These are phyloP conservation scores for Drosophila subquinaria DNA, from an alignment of 2,888 invertebrate genomes.

Conservation along the genomic window DNA sequence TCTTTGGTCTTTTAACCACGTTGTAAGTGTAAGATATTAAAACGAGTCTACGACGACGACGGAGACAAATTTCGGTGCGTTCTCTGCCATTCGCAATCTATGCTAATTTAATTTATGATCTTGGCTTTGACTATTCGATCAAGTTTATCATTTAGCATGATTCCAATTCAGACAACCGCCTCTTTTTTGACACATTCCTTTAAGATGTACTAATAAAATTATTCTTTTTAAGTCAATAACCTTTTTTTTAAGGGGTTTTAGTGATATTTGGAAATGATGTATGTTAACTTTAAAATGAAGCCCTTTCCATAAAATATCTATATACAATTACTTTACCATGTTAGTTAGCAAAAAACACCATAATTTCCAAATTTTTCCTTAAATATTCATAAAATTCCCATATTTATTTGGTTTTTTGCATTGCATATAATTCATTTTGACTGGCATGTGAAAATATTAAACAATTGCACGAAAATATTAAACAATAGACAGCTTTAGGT, in stretches of 20 bases:
- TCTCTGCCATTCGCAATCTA: constrained; percentile 40
- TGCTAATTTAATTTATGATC: constrained; percentile 74
- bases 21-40: constrained; percentile 17
- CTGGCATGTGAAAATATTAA: constrained; percentile 61
- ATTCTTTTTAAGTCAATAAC: constrained; percentile 8
- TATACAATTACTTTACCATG: not conserved
- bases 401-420: constrained; percentile 40
- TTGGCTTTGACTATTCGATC: constrained; percentile 48
- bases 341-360: not conserved
- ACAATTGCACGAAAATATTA: constrained; percentile 60
- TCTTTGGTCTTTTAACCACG: constrained; percentile 12
- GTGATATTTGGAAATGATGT: not conserved
- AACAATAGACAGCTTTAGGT: constrained; percentile 32
- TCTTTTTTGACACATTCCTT: constrained; percentile 55
- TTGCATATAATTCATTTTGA: constrained; percentile 58
- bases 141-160: constrained; percentile 61
- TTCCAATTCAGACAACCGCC: constrained; percentile 24
- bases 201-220: constrained; percentile 17
- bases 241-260: not conserved
- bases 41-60: not conserved
- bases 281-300: too few relatives aligned
- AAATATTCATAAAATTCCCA: constrained; percentile 36
- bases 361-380: constrained; percentile 20
- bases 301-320: too few relatives aligned
- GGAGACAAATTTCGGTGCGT: not conserved